These are phyloP conservation scores for Osmerus eperlanus DNA, from an alignment of 2,113 vertebrate species.

Conservation along the genomic window DNA sequence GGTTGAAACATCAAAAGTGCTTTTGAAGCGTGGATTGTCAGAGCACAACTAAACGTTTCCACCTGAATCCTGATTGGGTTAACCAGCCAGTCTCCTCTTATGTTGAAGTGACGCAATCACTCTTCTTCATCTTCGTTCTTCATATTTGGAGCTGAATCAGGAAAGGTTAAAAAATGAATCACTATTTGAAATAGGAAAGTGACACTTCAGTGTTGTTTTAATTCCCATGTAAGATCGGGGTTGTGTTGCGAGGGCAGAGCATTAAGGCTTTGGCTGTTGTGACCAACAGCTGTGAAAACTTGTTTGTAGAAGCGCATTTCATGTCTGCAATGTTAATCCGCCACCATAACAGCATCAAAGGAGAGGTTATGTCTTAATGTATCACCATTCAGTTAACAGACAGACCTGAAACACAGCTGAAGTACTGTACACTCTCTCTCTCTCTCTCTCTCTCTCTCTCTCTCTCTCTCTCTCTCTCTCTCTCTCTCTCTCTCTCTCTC, in stretches of 20 bases:
- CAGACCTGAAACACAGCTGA: conserved; percentile 8
- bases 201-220: too few relatives aligned
- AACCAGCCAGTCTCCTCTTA: conserved; percentile 17
- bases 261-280: not conserved
- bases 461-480: not conserved
- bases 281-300: conserved; percentile 31
- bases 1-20: conserved; percentile 66
- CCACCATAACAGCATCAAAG: conserved; percentile 36
- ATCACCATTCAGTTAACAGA: conserved; percentile 20
- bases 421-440: conserved; percentile 2
- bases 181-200: too few relatives aligned
- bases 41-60: conserved; percentile 65
- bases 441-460: conserved; percentile 8
- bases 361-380: conserved; percentile 29
- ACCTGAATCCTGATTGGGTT: conserved; percentile 61
- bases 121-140: not conserved
- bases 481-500: not conserved
- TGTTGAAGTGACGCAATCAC: not conserved
- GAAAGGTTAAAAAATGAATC: too few relatives aligned
- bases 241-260: not conserved
- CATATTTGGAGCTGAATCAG: not conserved
- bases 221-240: not conserved
- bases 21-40: conserved; percentile 64
- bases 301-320: conserved; percentile 18
- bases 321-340: conserved; percentile 38